Conservation (phyloP, 2,113 vertebrate genomes). For the Ramphastos sulfuratus region DNA sequence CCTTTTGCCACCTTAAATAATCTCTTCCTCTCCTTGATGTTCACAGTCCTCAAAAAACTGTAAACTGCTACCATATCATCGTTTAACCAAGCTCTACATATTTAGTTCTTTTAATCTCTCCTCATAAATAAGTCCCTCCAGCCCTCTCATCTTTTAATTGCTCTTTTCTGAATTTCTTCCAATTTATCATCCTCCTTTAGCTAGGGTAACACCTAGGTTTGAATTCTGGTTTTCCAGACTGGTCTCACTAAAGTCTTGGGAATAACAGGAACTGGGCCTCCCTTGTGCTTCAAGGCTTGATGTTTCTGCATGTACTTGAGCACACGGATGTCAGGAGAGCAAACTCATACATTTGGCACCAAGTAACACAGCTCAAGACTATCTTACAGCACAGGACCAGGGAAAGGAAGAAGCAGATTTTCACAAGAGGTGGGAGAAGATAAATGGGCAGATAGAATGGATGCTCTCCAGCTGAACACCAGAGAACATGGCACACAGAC, state of each 20-base stretch:
- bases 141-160: slow-evolving; percentile 26
- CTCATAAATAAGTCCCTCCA: slow-evolving; percentile 25
- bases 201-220: background rate
- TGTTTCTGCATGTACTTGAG: background rate
- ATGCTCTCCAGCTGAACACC: background rate
- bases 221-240: slow-evolving; percentile 13
- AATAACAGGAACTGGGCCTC: background rate
- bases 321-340: background rate
- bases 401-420: background rate
- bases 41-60: slow-evolving; percentile 29
- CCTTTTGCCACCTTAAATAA: background rate
- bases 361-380: background rate
- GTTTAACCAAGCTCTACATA: slow-evolving; percentile 29
- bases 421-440: background rate
- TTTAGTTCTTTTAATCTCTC: slow-evolving; percentile 43
- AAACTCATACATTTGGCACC: background rate
- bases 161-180: slow-evolving; percentile 37
- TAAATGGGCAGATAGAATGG: background rate
- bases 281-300: background rate
- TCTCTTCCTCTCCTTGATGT: background rate
- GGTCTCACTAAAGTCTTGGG: background rate
- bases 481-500: background rate
- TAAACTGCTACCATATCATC: background rate
- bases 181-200: slow-evolving; percentile 21
- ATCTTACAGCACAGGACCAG: background rate